Evolutionary conservation across 2,797 vertebrate genomes (phyloP).

Genomic region (Hoplostethus atlanticus): DNA sequence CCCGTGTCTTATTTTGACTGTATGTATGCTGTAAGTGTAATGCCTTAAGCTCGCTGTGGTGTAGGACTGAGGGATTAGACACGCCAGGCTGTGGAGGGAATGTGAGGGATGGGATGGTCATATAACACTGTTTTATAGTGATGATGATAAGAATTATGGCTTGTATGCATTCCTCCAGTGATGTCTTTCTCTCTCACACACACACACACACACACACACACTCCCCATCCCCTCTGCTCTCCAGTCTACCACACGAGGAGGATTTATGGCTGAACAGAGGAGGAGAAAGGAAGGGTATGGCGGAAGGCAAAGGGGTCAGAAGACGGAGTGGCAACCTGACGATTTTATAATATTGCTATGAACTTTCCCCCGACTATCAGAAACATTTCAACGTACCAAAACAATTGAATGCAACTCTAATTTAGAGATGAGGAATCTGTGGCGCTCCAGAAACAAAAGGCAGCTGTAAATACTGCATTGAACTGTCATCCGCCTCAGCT

Average conservation of each 20-base stretch:
- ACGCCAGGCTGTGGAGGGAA: constrained; percentile 21
- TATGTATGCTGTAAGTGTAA: background rate
- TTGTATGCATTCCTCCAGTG: constrained; percentile 67
- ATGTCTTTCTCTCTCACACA: constrained; percentile 25
- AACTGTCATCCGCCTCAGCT: constrained; percentile 59
- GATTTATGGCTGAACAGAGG: constrained; percentile 61
- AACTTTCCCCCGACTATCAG: constrained; percentile 51
- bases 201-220: background rate
- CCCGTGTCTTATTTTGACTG: constrained; percentile 14
- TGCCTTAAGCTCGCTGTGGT: constrained; percentile 25
- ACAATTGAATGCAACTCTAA: constrained; percentile 56
- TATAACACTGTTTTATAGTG: constrained; percentile 45
- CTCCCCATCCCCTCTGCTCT: background rate
- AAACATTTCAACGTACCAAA: constrained; percentile 17
- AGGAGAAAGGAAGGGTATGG: constrained; percentile 37
- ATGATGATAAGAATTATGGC: constrained; percentile 70
- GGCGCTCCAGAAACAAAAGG: constrained; percentile 52
- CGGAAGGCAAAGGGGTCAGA: constrained; percentile 38
- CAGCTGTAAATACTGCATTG: constrained; percentile 58
- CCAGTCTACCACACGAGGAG: constrained; percentile 31
- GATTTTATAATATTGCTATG: constrained; percentile 54
- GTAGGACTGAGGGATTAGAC: constrained; percentile 31
- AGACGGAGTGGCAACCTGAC: constrained; percentile 33
- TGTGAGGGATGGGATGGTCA: constrained; percentile 2
- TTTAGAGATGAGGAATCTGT: constrained; percentile 54